A percentile compares a stretch with the other conserved stretches of the same genome.
Conservation (phyloP, 2,113 vertebrate species). For the Rynchops niger region DNA sequence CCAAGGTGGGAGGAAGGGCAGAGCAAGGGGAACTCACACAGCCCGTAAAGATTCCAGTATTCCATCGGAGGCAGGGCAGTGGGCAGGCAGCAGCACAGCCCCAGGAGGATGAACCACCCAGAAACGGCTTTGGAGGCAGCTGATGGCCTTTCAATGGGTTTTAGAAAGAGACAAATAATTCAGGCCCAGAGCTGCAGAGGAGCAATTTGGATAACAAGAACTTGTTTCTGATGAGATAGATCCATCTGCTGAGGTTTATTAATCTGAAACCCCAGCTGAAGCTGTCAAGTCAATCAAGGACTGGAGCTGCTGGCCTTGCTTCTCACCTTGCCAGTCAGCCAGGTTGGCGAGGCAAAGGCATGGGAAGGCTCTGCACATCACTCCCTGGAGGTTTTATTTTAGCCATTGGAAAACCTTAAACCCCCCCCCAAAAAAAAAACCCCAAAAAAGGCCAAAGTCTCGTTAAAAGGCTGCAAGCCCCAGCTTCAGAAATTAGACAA, state of each 20-base stretch:
- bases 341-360: accelerated
- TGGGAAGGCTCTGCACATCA: neutral
- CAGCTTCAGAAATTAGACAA: neutral
- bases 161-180: neutral
- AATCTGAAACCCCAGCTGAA: neutral
- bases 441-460: accelerated
- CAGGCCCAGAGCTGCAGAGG: neutral
- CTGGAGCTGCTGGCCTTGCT: neutral
- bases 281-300: neutral
- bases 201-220: neutral
- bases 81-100: neutral
- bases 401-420: neutral
- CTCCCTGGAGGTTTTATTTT: neutral
- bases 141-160: neutral
- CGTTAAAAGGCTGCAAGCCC: neutral
- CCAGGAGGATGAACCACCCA: neutral
- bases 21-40: neutral
- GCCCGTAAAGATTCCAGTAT: neutral
- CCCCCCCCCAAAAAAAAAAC: too few relatives aligned
- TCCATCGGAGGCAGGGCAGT: neutral
- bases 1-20: neutral
- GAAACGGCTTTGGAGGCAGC: neutral
- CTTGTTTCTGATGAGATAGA: neutral
- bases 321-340: accelerated
- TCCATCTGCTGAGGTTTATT: neutral